These are phyloP conservation scores for Neodon shergylaensis DNA, from an alignment of 2,113 vertebrate species.

Conservation along the genomic window DNA sequence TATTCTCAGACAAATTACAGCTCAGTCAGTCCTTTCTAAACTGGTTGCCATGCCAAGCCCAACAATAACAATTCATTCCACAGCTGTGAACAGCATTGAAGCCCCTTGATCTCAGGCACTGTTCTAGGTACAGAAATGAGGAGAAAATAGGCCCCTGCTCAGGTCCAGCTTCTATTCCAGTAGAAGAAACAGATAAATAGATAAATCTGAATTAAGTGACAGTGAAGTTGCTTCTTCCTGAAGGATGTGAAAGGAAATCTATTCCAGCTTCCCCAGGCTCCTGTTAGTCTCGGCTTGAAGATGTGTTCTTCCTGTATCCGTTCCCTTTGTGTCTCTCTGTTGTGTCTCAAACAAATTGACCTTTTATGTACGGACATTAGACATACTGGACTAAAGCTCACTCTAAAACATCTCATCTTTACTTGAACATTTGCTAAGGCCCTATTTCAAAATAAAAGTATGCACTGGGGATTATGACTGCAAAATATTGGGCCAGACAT, in stretches of 20 bases:
- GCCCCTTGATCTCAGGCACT: background rate
- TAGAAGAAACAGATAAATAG: background rate
- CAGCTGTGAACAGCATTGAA: background rate
- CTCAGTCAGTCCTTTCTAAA: background rate
- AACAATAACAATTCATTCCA: background rate
- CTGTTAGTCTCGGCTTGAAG: background rate
- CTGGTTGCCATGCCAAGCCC: background rate
- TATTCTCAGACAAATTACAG: background rate
- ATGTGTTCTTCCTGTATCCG: background rate
- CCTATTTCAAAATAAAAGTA: background rate
- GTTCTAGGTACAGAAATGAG: background rate
- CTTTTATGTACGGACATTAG: background rate
- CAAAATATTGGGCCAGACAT: background rate
- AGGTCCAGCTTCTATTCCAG: background rate
- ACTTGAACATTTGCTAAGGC: background rate
- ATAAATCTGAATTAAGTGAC: background rate
- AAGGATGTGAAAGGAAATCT: background rate
- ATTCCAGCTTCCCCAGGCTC: background rate
- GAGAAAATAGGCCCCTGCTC: background rate
- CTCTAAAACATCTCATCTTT: background rate
- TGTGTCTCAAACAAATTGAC: background rate
- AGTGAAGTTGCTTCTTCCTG: background rate
- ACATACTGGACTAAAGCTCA: background rate
- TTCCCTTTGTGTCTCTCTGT: background rate
- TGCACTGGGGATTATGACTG: background rate